Evolutionary conservation across 2,888 invertebrate species (phyloP).

Genomic region (Hyppa rectilinea): DNA sequence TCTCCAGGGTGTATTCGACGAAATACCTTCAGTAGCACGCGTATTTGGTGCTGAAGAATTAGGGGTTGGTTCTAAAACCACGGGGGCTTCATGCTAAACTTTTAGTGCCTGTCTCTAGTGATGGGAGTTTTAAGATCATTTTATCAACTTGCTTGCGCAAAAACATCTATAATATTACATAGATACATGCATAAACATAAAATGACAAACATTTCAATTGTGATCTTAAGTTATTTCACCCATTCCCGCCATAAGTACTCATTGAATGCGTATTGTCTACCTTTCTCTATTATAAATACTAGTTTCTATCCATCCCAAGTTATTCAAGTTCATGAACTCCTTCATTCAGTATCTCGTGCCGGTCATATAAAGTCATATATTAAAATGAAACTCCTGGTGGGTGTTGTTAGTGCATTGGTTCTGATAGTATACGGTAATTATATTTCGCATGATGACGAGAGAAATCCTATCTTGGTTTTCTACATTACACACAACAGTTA

Average conservation of each 20-base stretch:
- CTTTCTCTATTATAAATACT: constrained; percentile 12
- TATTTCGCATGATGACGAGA: not conserved
- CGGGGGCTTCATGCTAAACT: not conserved
- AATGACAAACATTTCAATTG: constrained; percentile 10
- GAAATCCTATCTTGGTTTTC: not conserved
- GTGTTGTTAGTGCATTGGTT: not conserved
- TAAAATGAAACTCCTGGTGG: constrained; percentile 18
- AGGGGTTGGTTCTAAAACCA: not conserved
- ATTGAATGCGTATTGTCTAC: constrained; percentile 31
- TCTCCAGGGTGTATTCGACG: not conserved
- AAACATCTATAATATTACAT: not conserved
- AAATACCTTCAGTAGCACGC: not conserved
- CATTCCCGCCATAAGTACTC: not conserved
- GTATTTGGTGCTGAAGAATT: not conserved
- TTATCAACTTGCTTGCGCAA: not conserved
- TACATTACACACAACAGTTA: constrained; percentile 4
- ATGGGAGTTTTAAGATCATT: not conserved
- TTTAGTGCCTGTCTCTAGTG: not conserved
- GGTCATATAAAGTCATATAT: not conserved
- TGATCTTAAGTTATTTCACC: not conserved
- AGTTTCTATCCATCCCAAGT: not conserved
- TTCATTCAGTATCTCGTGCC: constrained; percentile 11
- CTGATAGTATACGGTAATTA: not conserved
- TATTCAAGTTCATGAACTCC: not conserved
- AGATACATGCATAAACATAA: not conserved